A percentile compares a stretch with the other conserved stretches of the same genome.
phyloP scores from a whole-genome alignment of 2,797 vertebrate genomes.

The Pristis pectinata region DNA sequence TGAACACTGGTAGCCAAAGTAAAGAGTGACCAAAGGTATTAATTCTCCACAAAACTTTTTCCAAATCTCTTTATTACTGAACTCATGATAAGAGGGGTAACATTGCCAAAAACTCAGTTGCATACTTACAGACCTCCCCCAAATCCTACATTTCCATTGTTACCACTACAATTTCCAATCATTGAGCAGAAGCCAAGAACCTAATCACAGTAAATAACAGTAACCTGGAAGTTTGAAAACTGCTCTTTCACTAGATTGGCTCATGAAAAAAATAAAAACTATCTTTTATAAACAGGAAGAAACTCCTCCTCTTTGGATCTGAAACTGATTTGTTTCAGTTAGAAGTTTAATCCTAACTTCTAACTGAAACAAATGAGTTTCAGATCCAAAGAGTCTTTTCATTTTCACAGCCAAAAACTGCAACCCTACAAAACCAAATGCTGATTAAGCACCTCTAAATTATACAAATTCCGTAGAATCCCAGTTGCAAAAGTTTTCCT shows the following conservation, averaged over 20 bases:
- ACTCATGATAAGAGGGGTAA: not conserved
- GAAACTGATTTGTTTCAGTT: not conserved
- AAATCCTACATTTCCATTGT: not conserved
- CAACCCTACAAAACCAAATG: not conserved
- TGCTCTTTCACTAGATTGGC: not conserved
- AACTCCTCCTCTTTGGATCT: not conserved
- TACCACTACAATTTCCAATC: not conserved
- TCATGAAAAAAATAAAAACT: not conserved
- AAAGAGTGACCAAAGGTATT: not conserved
- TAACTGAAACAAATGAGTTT: not conserved
- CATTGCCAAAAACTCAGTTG: not conserved
- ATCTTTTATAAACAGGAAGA: not conserved
- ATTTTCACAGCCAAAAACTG: not conserved
- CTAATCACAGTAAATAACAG: not conserved
- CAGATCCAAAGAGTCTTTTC: no score
- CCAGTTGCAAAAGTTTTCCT: no score
- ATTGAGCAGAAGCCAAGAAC: not conserved
- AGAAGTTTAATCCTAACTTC: not conserved
- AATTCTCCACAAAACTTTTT: not conserved
- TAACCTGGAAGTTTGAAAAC: not conserved
- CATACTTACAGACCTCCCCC: not conserved
- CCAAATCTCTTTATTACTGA: not conserved
- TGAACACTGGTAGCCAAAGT: no score
- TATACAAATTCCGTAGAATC: not conserved
- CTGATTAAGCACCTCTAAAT: not conserved